phyloP scores from a whole-genome alignment of 1,140 invertebrate species.

The Macrobrachium nipponense region DNA sequence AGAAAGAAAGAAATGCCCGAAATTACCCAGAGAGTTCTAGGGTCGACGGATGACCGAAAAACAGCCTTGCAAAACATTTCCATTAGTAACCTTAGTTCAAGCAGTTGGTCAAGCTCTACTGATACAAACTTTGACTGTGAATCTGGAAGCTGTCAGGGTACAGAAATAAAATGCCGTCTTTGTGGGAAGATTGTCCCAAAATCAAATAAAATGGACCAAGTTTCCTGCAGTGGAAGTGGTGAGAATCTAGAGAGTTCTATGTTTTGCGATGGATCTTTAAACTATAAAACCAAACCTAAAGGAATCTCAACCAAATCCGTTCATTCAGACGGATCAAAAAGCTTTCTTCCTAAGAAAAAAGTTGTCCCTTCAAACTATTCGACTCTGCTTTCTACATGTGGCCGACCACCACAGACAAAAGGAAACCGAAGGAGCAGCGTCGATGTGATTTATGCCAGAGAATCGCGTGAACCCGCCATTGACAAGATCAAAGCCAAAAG shows the following conservation, averaged over 20 bases:
- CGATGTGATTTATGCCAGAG: constrained; percentile 45
- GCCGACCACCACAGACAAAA: constrained; percentile 23
- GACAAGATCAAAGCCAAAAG: constrained; percentile 46
- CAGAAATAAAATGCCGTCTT: constrained; percentile 25
- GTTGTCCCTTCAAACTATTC: constrained; percentile 25
- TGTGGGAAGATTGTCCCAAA: constrained; percentile 29
- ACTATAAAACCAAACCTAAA: background rate
- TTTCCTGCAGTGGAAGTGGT: background rate
- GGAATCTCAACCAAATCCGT: background rate
- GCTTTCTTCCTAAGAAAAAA: background rate
- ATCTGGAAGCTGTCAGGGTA: constrained; percentile 20
- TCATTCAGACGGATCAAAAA: background rate
- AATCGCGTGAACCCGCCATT: constrained; percentile 30
- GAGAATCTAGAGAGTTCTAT: background rate
- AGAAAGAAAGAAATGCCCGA: too few species aligned
- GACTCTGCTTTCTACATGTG: constrained; percentile 20
- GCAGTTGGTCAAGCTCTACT: constrained; percentile 31
- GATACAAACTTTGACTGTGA: constrained; percentile 39
- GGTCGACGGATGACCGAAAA: too few species aligned
- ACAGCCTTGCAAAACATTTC: too few species aligned
- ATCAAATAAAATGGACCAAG: background rate
- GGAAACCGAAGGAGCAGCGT: constrained; percentile 32
- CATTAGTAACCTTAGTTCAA: background rate
- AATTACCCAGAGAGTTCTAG: too few species aligned
- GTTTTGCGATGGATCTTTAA: background rate